Evolutionary conservation across 2,113 vertebrate genomes (phyloP).

Genomic region (Sardina pilchardus): DNA sequence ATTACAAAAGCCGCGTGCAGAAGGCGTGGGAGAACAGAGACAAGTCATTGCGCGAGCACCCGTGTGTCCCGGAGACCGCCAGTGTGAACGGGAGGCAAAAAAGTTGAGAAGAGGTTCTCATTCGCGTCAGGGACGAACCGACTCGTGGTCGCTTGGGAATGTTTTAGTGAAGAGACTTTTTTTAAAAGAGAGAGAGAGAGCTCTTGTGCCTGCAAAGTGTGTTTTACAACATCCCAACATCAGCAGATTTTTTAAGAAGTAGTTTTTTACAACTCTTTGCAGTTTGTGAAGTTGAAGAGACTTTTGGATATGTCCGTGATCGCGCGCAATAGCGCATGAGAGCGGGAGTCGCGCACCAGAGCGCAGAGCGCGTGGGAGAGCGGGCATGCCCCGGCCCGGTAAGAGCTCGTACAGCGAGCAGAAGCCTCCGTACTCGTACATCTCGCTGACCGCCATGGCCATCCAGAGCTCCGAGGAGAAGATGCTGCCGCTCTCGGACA

Average conservation of each 20-base stretch:
- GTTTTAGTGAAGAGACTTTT: neutral
- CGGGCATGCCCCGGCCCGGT: conserved; percentile 86
- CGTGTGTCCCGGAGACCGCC: neutral
- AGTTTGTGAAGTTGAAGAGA: conserved; percentile 1
- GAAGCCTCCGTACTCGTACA: conserved; percentile 96
- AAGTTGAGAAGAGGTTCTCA: neutral
- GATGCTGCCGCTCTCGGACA: conserved; percentile 92
- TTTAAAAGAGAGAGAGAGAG: neutral
- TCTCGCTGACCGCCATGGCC: conserved; percentile 95
- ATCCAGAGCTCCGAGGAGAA: conserved; percentile 93
- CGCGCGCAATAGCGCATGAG: conserved; percentile 35
- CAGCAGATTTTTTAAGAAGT: neutral
- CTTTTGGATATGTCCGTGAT: neutral
- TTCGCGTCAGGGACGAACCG: neutral
- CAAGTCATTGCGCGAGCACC: neutral
- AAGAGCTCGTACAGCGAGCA: conserved; percentile 98
- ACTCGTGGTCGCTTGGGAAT: neutral
- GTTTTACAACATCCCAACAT: neutral
- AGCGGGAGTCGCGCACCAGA: conserved; percentile 29
- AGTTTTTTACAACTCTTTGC: neutral
- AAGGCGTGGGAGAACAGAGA: neutral
- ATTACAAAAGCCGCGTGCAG: conserved; percentile 43
- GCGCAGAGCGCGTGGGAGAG: conserved; percentile 27
- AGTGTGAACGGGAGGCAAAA: neutral
- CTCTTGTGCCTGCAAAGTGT: neutral